phyloP scores from a whole-genome alignment of 2,797 vertebrate species.

The Xiphorhynchus erythropygius region DNA sequence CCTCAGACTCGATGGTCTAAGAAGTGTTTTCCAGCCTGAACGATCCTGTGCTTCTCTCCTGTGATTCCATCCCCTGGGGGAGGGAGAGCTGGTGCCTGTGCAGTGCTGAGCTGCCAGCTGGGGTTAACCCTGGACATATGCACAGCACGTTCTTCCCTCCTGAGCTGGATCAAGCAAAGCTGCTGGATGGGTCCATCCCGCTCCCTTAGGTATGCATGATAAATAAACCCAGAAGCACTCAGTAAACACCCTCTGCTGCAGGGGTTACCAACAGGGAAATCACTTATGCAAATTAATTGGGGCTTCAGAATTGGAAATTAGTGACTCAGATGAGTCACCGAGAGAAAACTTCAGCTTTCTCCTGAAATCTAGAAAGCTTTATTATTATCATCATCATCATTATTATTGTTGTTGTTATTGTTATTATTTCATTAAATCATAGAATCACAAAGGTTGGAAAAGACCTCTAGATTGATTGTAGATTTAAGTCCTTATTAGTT shows the following conservation, averaged over 20 bases:
- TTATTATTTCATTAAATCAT: background rate
- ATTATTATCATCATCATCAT: background rate
- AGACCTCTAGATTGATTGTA: background rate
- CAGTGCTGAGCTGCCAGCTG: background rate
- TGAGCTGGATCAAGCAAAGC: background rate
- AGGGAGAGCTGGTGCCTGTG: background rate
- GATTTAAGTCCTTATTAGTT: background rate
- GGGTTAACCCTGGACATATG: background rate
- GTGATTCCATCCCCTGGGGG: background rate
- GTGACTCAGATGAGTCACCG: background rate
- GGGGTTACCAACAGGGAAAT: background rate
- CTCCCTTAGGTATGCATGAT: background rate
- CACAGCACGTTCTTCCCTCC: background rate
- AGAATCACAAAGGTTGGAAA: background rate
- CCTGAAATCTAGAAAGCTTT: background rate
- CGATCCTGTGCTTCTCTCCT: background rate
- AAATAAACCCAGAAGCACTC: background rate
- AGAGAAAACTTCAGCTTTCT: background rate
- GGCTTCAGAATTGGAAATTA: background rate
- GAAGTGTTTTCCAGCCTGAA: background rate
- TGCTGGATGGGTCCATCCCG: background rate
- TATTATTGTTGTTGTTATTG: no score
- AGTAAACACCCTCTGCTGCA: background rate
- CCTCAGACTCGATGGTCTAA: rapidly evolving
- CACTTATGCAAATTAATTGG: background rate